phyloP scores from a whole-genome alignment of 2,113 vertebrate species.

The Chloropsis cyanopogon region DNA sequence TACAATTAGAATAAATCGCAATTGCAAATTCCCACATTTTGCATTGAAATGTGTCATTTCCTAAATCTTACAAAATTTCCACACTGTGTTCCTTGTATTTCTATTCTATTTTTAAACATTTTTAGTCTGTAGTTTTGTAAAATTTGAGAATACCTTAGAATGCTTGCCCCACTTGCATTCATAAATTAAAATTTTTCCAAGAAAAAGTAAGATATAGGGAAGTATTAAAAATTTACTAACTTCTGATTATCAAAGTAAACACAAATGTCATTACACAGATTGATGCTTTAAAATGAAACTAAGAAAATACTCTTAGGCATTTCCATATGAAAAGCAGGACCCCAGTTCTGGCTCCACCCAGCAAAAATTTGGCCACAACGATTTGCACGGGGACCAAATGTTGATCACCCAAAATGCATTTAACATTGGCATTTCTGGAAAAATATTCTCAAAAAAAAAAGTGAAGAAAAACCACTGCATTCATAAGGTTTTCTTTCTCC shows the following conservation, averaged over 20 bases:
- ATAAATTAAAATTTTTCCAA: not conserved
- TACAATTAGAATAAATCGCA: not conserved
- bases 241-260: not conserved
- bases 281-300: not conserved
- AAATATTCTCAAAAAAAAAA: not conserved
- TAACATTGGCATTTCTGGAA: not conserved
- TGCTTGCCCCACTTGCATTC: not conserved
- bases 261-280: not conserved
- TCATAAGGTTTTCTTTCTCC: not conserved
- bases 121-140: not conserved
- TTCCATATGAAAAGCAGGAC: not conserved
- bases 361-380: not conserved
- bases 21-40: not conserved
- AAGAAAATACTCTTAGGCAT: not conserved
- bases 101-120: not conserved
- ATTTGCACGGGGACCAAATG: rapidly evolving
- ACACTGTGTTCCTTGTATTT: not conserved
- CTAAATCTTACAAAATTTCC: not conserved
- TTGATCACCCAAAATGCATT: not conserved
- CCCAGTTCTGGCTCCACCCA: not conserved
- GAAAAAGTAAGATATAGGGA: rapidly evolving
- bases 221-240: not conserved
- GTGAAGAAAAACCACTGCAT: not conserved
- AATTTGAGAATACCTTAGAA: not conserved
- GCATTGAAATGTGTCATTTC: not conserved